Conservation (phyloP, 2,113 vertebrate species). For the Toxotes chatareus region DNA sequence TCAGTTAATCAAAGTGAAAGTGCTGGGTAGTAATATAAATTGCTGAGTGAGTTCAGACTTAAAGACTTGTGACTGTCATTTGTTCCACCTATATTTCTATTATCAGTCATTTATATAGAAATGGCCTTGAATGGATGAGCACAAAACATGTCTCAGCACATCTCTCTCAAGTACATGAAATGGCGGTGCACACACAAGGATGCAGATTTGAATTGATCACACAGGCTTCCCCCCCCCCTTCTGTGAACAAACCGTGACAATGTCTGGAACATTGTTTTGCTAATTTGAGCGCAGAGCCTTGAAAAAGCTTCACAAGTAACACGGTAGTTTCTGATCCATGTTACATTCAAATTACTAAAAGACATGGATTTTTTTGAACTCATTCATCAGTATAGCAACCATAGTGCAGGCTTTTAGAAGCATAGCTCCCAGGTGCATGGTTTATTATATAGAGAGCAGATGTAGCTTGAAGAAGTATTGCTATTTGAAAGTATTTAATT, state of each 20-base stretch:
- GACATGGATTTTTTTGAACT: slow-evolving; percentile 63
- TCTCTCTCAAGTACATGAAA: slow-evolving; percentile 22
- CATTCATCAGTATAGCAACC: slow-evolving; percentile 53
- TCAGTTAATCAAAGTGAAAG: slow-evolving; percentile 71
- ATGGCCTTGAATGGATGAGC: slow-evolving; percentile 37
- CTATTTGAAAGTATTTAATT: slow-evolving; percentile 85
- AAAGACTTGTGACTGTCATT: slow-evolving; percentile 53
- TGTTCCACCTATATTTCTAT: slow-evolving; percentile 44
- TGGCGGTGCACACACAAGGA: slow-evolving; percentile 17
- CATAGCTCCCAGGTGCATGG: slow-evolving; percentile 73
- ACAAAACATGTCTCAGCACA: not conserved
- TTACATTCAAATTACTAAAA: slow-evolving; percentile 53
- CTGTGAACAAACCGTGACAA: slow-evolving; percentile 42
- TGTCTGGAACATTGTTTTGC: slow-evolving; percentile 58
- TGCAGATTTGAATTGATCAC: slow-evolving; percentile 57
- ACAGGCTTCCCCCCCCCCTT: too few species aligned
- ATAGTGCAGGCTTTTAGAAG: slow-evolving; percentile 55
- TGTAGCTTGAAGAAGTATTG: slow-evolving; percentile 76
- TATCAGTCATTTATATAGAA: slow-evolving; percentile 58
- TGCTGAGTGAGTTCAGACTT: slow-evolving; percentile 54
- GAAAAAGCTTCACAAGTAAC: slow-evolving; percentile 49
- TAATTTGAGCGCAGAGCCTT: slow-evolving; percentile 44
- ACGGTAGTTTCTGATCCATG: slow-evolving; percentile 47
- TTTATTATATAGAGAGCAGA: slow-evolving; percentile 77
- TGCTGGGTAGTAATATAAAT: slow-evolving; percentile 52